phyloP scores from a whole-genome alignment of 2,113 vertebrate genomes.

The Pterocles burchelli region DNA sequence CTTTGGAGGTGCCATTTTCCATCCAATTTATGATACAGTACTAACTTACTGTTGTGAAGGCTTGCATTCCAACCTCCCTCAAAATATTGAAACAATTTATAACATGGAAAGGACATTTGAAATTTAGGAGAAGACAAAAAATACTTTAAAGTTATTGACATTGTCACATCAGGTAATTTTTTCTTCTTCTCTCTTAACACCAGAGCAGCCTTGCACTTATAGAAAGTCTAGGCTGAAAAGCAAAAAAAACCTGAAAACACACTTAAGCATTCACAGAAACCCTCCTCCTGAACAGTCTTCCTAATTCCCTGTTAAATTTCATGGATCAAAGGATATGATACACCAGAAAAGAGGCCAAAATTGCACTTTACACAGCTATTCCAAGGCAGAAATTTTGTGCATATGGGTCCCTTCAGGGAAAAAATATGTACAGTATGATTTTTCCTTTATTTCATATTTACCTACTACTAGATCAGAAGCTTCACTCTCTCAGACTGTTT shows the following conservation, averaged over 20 bases:
- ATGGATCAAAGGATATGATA: constrained; percentile 28
- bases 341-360: neutral
- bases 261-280: neutral
- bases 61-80: neutral
- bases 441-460: neutral
- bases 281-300: neutral
- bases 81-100: neutral
- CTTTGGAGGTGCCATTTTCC: neutral
- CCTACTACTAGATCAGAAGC: neutral
- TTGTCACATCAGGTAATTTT: neutral
- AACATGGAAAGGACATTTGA: neutral
- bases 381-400: neutral
- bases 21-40: neutral
- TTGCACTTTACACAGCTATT: neutral
- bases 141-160: neutral
- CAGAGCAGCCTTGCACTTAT: neutral
- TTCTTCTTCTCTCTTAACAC: neutral
- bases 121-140: neutral
- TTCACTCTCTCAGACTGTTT: neutral
- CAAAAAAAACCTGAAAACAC: constrained; percentile 2
- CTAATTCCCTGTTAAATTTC: constrained; percentile 14
- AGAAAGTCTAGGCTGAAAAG: neutral
- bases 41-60: neutral
- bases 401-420: constrained; percentile 42
- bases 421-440: constrained; percentile 38